Evolutionary conservation across 2,888 invertebrate genomes (phyloP).

Genomic region (Apoderus coryli): DNA sequence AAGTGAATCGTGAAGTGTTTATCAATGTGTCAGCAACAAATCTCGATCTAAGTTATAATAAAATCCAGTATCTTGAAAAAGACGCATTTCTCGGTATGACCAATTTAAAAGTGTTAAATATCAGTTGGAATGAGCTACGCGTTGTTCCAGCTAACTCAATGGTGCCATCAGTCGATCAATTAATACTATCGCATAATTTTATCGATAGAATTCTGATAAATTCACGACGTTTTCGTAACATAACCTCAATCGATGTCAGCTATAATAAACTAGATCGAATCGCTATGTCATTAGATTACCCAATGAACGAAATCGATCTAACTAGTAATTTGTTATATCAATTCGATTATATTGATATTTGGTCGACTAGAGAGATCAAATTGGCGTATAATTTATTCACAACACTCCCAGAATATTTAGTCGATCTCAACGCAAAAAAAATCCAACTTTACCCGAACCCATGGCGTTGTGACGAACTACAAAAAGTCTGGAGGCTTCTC

Average conservation of each 20-base stretch:
- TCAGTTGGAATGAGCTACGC: slow-evolving; percentile 13
- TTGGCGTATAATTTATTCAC: slow-evolving; percentile 13
- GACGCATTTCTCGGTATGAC: slow-evolving; percentile 11
- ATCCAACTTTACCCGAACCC: slow-evolving; percentile 14
- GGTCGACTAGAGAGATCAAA: slow-evolving; percentile 11
- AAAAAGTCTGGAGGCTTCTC: slow-evolving; percentile 10
- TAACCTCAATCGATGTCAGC: slow-evolving; percentile 12
- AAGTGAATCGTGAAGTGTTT: slow-evolving; percentile 12
- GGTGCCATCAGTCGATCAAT: slow-evolving; percentile 6
- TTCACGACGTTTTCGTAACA: slow-evolving; percentile 7
- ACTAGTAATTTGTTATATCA: slow-evolving; percentile 9
- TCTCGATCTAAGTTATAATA: slow-evolving; percentile 16
- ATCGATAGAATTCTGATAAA: slow-evolving; percentile 11
- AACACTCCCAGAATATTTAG: slow-evolving; percentile 11
- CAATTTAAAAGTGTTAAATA: slow-evolving; percentile 11
- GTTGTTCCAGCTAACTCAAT: slow-evolving; percentile 9
- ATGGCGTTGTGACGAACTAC: slow-evolving; percentile 14
- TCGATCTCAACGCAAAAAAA: slow-evolving; percentile 9
- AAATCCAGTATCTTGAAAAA: slow-evolving; percentile 12
- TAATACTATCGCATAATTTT: slow-evolving; percentile 13
- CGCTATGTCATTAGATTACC: slow-evolving; percentile 11
- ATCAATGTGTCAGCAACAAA: slow-evolving; percentile 10
- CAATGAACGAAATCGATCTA: slow-evolving; percentile 11
- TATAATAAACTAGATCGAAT: slow-evolving; percentile 11
- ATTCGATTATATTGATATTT: slow-evolving; percentile 13